Evolutionary conservation across 2,797 vertebrate species (phyloP), one percentile per base, ranked within the genome.

Genomic region (Pangasius djambal): DNA sequence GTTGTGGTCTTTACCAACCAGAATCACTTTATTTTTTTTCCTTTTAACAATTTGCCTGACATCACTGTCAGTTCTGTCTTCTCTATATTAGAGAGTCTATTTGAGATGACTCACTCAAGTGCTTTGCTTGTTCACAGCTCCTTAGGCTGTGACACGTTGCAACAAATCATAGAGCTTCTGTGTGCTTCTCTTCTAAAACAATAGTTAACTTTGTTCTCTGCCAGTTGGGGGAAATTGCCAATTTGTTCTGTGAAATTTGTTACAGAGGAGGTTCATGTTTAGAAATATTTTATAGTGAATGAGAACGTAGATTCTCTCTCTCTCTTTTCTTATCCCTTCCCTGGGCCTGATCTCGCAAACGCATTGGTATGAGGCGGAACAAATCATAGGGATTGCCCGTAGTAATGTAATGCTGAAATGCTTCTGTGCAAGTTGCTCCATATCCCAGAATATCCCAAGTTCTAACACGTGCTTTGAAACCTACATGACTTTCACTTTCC

Each of bases 31-130:
- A 6, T 44, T 15, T 55, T 55, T 12, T 74, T 40, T 1, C 70
- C 12, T 15, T 5, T 37, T 6, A 37, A 81, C 6, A 59, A 22
- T 7, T n/a, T 16, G 77, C 77, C 77, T 40, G 28, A 79, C 77
- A 44, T 48, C 37, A 63, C 57, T 4, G 57, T 44, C 22, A 65
- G 25, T 55, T 15, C 65, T 25, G 65, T 37, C 65, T 85, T 55
- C 22, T 10, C 48, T 13, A 25, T 15, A 85, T 70, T 52, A 15
- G 18, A 52, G 40, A 55, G 48, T 52, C n/a, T 70, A 70, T 70
- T 25, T 28, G 83, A 85, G 83, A 70, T 85, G 83, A 85, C 83
- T 70, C 83, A 84, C 44, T 67, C 40, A 15, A 79, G 82, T 86
- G n/a, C 65, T 3, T 48, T n/a, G 50, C 65, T 70, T 83, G 16